A percentile compares a stretch with the other conserved stretches of the same genome.
phyloP scores from a whole-genome alignment of 2,888 invertebrate genomes.

The Miltochrista miniata region DNA sequence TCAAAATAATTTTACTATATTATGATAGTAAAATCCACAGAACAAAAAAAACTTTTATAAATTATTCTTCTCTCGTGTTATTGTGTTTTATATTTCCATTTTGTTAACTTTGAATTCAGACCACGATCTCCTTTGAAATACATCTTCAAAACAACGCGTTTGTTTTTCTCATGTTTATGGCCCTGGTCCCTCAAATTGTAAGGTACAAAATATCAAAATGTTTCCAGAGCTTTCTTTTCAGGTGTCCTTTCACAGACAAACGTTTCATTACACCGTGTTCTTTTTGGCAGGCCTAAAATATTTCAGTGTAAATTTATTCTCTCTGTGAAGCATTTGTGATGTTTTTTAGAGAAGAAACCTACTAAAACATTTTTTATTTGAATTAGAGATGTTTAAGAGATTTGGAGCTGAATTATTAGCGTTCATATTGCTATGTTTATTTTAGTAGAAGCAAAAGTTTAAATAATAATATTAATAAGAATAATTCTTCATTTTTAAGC shows the following conservation, averaged over 20 bases:
- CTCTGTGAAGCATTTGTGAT: neutral
- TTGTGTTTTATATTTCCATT: no score
- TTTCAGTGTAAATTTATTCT: neutral
- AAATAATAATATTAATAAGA: no score
- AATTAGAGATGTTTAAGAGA: no score
- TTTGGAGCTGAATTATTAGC: no score
- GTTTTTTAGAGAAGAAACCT: neutral
- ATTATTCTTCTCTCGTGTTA: no score
- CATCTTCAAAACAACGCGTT: neutral
- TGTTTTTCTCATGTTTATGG: neutral
- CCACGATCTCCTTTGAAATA: neutral
- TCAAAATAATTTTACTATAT: no score
- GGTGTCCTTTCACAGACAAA: conserved; percentile 5
- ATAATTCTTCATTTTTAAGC: no score
- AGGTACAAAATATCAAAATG: neutral
- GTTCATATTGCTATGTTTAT: no score
- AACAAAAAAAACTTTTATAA: no score
- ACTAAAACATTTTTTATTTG: neutral
- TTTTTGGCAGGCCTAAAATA: neutral
- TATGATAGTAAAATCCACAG: no score
- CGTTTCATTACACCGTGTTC: conserved; percentile 4
- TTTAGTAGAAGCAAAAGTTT: no score
- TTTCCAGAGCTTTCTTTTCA: conserved; percentile 2
- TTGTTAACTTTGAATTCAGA: neutral
- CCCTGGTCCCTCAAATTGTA: neutral